These are phyloP conservation scores for Cryptosula pallasiana DNA, from an alignment of 2,888 invertebrate species.

Conservation along the genomic window DNA sequence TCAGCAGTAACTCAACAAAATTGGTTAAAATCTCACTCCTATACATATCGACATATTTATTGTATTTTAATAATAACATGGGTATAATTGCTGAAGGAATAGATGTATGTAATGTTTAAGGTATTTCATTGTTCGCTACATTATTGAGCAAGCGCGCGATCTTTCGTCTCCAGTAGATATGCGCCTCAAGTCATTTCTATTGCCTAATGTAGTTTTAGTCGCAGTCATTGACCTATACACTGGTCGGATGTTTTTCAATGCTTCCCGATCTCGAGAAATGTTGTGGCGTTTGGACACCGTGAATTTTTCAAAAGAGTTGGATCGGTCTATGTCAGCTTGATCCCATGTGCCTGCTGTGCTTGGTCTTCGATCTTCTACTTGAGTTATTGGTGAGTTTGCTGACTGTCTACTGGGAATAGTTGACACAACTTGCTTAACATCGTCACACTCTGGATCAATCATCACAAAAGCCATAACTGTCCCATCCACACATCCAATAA, in stretches of 20 bases:
- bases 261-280: neutral
- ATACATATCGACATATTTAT: too few species aligned
- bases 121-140: neutral
- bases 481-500: slow-evolving; percentile 48
- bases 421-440: neutral
- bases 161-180: neutral
- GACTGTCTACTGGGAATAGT: neutral
- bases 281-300: neutral
- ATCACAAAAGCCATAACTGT: slow-evolving; percentile 43
- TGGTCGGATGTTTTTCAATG: neutral
- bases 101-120: too few species aligned
- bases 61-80: too few species aligned
- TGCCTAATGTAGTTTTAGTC: neutral
- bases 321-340: neutral
- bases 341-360: slow-evolving; percentile 11
- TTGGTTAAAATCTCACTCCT: too few species aligned
- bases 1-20: too few species aligned
- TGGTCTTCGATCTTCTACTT: neutral
- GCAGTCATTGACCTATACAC: neutral
- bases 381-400: neutral
- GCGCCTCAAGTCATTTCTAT: neutral
- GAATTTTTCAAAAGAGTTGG: neutral
- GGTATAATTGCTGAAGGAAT: too few species aligned
- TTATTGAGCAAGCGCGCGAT: slow-evolving; percentile 6
- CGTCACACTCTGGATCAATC: slow-evolving; percentile 32